Conservation (phyloP, 2,797 vertebrate species). For the Rhabdophis nuchalis region DNA sequence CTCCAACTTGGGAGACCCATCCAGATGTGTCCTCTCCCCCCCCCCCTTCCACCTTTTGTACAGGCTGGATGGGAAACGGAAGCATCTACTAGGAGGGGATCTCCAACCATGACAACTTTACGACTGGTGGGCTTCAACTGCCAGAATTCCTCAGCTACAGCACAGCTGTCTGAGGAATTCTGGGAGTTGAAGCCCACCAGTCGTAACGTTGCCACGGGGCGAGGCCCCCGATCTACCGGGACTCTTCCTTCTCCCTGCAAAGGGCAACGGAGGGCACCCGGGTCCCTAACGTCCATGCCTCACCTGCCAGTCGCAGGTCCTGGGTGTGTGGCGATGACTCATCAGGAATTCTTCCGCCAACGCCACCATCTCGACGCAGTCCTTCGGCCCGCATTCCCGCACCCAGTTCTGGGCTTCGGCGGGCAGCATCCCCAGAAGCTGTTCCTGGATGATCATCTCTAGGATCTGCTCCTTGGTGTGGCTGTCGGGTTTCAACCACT, state of each 20-base stretch:
- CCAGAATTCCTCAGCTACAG: not conserved
- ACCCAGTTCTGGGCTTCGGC: not conserved
- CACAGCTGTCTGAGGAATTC: not conserved
- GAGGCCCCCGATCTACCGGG: not conserved
- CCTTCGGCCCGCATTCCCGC: not conserved
- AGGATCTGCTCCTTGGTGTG: slow-evolving; percentile 18
- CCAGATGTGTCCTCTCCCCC: not conserved
- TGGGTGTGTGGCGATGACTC: not conserved
- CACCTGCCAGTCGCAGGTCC: not conserved
- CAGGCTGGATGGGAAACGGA: not conserved
- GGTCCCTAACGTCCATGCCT: not conserved
- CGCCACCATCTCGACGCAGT: not conserved
- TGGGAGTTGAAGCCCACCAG: not conserved
- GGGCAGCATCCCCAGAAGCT: slow-evolving; percentile 6
- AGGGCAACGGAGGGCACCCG: no score
- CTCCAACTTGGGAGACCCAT: not conserved
- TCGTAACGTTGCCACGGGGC: not conserved
- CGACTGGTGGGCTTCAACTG: not conserved
- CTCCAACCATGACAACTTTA: not conserved
- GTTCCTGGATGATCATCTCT: slow-evolving; percentile 22
- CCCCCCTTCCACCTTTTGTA: not conserved
- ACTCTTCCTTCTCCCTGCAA: not conserved
- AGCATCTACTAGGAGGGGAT: not conserved
- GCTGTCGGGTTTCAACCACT: slow-evolving; percentile 15
- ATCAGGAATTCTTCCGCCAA: slow-evolving; percentile 11